Conservation (phyloP, 1,140 invertebrate species). For the Fopius arisanus region DNA sequence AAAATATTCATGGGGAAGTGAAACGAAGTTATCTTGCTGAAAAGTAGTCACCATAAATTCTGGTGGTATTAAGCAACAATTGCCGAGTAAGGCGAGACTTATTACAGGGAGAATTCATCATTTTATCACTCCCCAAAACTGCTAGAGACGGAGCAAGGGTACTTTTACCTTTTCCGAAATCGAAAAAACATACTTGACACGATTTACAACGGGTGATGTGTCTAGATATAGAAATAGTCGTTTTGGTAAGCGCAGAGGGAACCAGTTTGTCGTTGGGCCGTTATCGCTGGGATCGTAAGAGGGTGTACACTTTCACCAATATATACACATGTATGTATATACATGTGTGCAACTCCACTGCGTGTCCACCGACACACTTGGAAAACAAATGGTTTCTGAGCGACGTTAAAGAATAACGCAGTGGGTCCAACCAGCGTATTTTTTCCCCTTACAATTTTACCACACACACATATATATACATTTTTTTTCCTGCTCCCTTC, state of each 20-base stretch:
- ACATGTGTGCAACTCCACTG: neutral
- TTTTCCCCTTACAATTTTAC: neutral
- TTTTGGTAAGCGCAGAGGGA: neutral
- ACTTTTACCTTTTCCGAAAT: neutral
- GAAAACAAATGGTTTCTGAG: constrained; percentile 25
- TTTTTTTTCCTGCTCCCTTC: neutral
- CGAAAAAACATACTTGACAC: neutral
- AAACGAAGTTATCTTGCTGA: neutral
- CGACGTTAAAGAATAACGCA: constrained; percentile 11
- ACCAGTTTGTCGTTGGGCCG: constrained; percentile 14
- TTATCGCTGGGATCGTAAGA: neutral
- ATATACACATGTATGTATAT: neutral
- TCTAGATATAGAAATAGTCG: constrained; percentile 9
- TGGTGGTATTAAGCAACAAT: neutral
- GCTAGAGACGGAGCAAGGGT: neutral
- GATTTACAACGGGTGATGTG: constrained; percentile 1
- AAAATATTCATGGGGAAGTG: neutral
- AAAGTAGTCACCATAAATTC: neutral
- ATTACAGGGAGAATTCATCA: neutral
- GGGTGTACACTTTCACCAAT: neutral
- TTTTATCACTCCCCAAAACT: neutral
- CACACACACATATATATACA: neutral
- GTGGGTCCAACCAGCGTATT: neutral
- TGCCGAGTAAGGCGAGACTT: neutral
- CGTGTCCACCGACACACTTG: constrained; percentile 9